These are phyloP conservation scores for Drosophila mettleri DNA, from an alignment of 2,888 invertebrate species.

Conservation along the genomic window DNA sequence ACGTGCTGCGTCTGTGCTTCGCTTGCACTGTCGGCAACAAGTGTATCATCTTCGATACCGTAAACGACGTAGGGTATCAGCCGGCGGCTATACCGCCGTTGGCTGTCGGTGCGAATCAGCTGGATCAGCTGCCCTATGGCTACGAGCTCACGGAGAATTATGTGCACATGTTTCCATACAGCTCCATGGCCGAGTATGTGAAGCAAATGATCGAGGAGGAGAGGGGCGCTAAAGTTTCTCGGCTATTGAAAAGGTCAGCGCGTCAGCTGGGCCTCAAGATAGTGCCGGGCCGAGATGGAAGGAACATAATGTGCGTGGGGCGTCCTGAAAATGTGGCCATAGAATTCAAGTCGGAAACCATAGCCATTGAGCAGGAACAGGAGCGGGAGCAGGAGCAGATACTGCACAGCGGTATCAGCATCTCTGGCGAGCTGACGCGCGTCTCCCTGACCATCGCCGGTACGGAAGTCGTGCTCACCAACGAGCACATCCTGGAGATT, in stretches of 20 bases:
- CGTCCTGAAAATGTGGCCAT: background rate
- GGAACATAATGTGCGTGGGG: constrained; percentile 8
- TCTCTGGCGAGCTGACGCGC: constrained; percentile 26
- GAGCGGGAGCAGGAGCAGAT: background rate
- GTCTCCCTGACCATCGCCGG: constrained; percentile 5
- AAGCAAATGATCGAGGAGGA: constrained; percentile 6
- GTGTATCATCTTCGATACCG: constrained; percentile 3
- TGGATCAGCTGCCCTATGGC: background rate
- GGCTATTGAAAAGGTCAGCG: constrained; percentile 2
- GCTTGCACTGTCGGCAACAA: background rate
- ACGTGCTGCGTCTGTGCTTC: constrained; percentile 15
- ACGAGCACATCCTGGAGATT: constrained; percentile 3
- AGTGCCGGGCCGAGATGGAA: background rate
- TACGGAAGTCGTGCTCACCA: background rate
- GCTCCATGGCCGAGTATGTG: background rate
- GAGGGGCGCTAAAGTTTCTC: background rate
- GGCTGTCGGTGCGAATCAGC: background rate
- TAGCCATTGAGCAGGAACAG: background rate
- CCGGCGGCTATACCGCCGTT: background rate
- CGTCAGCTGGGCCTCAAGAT: background rate
- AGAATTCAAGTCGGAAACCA: background rate
- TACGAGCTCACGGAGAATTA: background rate
- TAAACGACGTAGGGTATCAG: background rate
- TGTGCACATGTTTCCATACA: constrained; percentile 9
- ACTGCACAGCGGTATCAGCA: constrained; percentile 21